Conservation (phyloP, 2,113 vertebrate species). For the Brachionichthys hirsutus region DNA sequence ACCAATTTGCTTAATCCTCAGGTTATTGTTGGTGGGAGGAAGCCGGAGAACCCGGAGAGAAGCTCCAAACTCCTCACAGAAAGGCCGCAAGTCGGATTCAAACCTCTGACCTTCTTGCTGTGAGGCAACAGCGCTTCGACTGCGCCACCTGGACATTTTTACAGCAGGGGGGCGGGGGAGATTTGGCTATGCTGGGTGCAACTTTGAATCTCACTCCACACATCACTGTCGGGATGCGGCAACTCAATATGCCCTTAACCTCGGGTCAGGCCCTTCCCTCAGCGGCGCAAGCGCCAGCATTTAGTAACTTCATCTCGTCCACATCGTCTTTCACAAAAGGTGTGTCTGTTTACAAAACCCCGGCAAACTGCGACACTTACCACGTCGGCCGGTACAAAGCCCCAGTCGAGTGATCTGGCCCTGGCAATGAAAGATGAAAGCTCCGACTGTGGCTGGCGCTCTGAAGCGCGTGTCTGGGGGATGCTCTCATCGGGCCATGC, state of each 20-base stretch:
- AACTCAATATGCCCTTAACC: constrained; percentile 61
- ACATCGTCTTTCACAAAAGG: constrained; percentile 65
- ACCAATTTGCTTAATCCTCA: too few species aligned
- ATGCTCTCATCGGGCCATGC: constrained; percentile 81
- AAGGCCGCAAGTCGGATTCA: too few species aligned
- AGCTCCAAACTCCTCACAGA: too few species aligned
- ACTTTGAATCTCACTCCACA: constrained; percentile 48
- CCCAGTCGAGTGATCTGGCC: constrained; percentile 75
- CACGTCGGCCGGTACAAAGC: constrained; percentile 67
- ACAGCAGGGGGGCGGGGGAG: too few species aligned
- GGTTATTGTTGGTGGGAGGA: too few species aligned
- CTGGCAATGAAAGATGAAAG: constrained; percentile 84
- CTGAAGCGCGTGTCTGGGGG: constrained; percentile 74
- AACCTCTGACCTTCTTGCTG: too few species aligned
- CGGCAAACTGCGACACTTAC: constrained; percentile 68
- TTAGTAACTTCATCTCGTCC: constrained; percentile 72
- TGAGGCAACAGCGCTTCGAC: too few species aligned
- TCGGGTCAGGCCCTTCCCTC: constrained; percentile 57
- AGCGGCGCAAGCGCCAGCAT: constrained; percentile 48
- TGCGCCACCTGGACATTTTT: too few species aligned
- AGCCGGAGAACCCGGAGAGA: too few species aligned
- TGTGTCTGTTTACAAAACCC: constrained; percentile 80
- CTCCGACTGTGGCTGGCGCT: constrained; percentile 71
- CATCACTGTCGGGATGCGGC: constrained; percentile 61
- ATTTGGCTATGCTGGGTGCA: constrained; percentile 8